These are phyloP conservation scores for Hyposoter didymator DNA, from an alignment of 2,888 invertebrate species.

Conservation along the genomic window DNA sequence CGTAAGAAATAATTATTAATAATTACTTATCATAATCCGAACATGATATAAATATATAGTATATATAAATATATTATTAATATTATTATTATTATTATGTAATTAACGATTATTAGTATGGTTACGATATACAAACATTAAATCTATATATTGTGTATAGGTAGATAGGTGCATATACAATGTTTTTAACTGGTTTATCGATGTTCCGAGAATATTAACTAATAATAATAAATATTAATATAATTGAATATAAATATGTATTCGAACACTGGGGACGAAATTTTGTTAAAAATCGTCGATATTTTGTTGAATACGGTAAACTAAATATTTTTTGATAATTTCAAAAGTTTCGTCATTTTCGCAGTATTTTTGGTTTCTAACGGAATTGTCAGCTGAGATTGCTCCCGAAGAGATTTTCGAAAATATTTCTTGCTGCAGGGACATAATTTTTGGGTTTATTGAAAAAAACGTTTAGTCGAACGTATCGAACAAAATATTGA, in stretches of 20 bases:
- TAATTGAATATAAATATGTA: conserved; percentile 58
- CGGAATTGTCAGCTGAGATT: too few relatives aligned
- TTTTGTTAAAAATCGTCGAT: too few relatives aligned
- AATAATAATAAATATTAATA: conserved; percentile 53
- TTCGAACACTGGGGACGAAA: too few relatives aligned
- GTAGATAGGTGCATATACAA: conserved; percentile 82
- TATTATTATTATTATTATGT: conserved; percentile 45
- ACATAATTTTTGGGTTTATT: too few relatives aligned
- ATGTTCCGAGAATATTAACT: conserved; percentile 80
- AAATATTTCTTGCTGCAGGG: too few relatives aligned
- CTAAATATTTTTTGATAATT: too few relatives aligned
- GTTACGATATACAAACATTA: conserved; percentile 80
- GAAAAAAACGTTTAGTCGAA: too few relatives aligned
- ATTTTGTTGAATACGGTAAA: too few relatives aligned
- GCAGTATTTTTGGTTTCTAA: too few relatives aligned
- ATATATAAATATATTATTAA: conserved; percentile 32
- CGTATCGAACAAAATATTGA: too few relatives aligned
- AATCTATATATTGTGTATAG: conserved; percentile 80
- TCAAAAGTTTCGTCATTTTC: too few relatives aligned
- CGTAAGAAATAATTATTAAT: conserved; percentile 82
- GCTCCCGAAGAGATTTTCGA: too few relatives aligned
- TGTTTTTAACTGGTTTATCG: conserved; percentile 83
- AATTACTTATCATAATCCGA: conserved; percentile 81
- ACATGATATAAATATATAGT: conserved; percentile 61
- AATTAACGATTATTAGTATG: conserved; percentile 67